A percentile compares a stretch with the other conserved stretches of the same genome.
phyloP scores from a whole-genome alignment of 2,888 invertebrate genomes.

The Oscheius sp. region DNA sequence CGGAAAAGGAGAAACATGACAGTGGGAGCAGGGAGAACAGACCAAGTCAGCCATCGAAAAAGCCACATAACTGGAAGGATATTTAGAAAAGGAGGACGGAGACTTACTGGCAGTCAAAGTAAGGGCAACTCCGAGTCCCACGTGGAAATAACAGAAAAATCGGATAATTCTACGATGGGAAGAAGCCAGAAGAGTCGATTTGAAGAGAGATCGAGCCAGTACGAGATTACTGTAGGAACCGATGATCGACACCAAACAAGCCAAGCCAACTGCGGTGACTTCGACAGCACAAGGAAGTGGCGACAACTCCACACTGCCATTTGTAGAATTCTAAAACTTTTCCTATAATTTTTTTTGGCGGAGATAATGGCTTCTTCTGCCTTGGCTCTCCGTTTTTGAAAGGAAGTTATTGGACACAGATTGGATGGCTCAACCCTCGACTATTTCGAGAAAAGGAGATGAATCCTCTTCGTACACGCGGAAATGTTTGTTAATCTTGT shows the following conservation, averaged over 20 bases:
- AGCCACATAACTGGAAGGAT: background rate
- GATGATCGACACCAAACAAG: background rate
- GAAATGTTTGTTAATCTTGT: no score
- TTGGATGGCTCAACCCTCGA: no score
- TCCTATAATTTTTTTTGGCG: no score
- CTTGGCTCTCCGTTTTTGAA: no score
- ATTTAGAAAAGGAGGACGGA: background rate
- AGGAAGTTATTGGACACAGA: no score
- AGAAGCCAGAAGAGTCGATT: slow-evolving; percentile 24
- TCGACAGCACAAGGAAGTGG: background rate
- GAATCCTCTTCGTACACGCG: no score
- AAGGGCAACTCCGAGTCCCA: background rate
- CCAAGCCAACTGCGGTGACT: background rate
- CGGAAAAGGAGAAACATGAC: background rate
- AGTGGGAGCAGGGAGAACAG: slow-evolving; percentile 1
- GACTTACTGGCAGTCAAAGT: background rate
- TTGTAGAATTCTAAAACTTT: no score
- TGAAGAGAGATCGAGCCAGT: slow-evolving; percentile 25
- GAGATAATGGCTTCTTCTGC: no score
- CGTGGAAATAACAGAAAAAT: background rate
- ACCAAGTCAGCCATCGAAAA: slow-evolving; percentile 1
- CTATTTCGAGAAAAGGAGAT: no score
- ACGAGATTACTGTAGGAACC: slow-evolving; percentile 13
- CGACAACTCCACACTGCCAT: no score
- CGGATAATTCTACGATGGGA: slow-evolving; percentile 16